A percentile compares a stretch with the other conserved stretches of the same genome.
phyloP scores from a whole-genome alignment of 2,113 vertebrate genomes.

The Hiodon tergisus region DNA sequence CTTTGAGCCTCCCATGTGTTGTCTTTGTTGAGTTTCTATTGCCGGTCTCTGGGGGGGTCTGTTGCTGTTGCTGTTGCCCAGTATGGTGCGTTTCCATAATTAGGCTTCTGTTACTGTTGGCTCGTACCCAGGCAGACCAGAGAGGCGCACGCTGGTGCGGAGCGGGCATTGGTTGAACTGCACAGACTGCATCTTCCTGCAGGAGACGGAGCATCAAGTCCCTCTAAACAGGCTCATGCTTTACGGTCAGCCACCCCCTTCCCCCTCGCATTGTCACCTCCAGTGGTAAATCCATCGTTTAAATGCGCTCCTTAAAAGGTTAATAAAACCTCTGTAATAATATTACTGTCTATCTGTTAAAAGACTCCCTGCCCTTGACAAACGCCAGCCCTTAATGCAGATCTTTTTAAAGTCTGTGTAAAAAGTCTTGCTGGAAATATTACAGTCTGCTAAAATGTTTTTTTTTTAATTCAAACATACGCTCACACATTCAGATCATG shows the following conservation, averaged over 20 bases:
- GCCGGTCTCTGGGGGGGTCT: too few species aligned
- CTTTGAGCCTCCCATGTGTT: too few species aligned
- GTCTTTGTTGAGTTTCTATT: too few species aligned
- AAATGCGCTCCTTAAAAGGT: too few species aligned
- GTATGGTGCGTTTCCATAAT: background rate
- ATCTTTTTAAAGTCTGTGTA: background rate
- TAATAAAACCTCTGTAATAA: background rate
- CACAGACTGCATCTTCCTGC: conserved; percentile 41
- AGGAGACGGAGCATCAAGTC: conserved; percentile 33
- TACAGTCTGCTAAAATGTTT: too few species aligned
- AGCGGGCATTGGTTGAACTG: conserved; percentile 40
- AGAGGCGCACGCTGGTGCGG: conserved; percentile 37
- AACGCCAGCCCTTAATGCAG: background rate
- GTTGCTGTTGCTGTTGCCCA: too few species aligned
- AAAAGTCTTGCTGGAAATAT: background rate
- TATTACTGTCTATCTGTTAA: background rate
- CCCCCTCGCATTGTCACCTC: background rate
- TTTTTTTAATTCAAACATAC: too few species aligned
- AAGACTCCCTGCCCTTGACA: background rate
- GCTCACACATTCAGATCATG: too few species aligned
- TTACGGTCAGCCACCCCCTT: conserved; percentile 36
- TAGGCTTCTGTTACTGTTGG: background rate
- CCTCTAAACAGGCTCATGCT: conserved; percentile 43
- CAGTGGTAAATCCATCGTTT: too few species aligned
- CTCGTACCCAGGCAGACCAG: conserved; percentile 21